Percentiles rank a stretch among this genome's conserved stretches.
phyloP scores from a whole-genome alignment of 2,113 vertebrate species.

The Sarotherodon lohbergeri region DNA sequence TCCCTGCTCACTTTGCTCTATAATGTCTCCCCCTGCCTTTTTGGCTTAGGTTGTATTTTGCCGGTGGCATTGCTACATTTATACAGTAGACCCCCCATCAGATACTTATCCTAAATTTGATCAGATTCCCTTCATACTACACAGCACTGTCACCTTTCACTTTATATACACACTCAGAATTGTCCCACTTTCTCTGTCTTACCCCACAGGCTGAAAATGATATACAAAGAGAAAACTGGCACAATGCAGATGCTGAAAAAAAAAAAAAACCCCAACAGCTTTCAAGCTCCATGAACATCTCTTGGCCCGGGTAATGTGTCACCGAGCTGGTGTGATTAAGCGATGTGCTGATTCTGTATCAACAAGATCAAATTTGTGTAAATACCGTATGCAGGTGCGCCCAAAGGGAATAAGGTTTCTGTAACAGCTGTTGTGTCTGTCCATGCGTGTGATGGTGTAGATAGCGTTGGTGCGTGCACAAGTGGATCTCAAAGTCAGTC shows the following conservation, averaged over 20 bases:
- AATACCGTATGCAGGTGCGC: conserved; percentile 32
- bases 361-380: conserved; percentile 54
- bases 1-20: conserved; percentile 36
- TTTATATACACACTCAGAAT: background rate
- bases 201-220: background rate
- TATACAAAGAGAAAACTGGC: background rate
- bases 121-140: conserved; percentile 31
- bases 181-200: background rate
- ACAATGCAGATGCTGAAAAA: background rate
- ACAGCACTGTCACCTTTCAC: conserved; percentile 22
- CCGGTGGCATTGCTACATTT: background rate
- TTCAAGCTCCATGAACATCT: background rate
- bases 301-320: background rate
- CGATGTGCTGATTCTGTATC: conserved; percentile 44
- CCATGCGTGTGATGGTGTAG: conserved; percentile 37
- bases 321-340: conserved; percentile 19
- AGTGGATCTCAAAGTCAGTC: conserved; percentile 7
- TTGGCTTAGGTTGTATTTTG: conserved; percentile 36
- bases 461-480: background rate
- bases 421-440: conserved; percentile 37
- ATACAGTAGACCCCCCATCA: background rate
- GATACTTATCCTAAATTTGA: background rate
- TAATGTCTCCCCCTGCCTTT: conserved; percentile 30
- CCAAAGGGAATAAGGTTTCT: conserved; percentile 26
- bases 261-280: fast-evolving